Percentiles rank a stretch among this genome's conserved stretches.
These are phyloP conservation scores for Triops cancriformis DNA, from an alignment of 1,140 invertebrate genomes.

Conservation along the genomic window DNA sequence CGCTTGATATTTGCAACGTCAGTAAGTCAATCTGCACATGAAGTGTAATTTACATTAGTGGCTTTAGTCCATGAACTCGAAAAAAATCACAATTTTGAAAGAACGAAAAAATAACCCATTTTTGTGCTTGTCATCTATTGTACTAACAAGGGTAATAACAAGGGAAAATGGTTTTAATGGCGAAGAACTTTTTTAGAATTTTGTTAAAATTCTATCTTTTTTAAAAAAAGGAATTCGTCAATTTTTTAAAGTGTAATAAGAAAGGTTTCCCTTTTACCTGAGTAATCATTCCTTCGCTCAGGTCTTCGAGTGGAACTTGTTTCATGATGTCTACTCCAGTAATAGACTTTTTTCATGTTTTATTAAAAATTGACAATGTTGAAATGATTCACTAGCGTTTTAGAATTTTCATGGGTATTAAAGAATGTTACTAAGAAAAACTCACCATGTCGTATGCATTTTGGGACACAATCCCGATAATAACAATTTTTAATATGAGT, in stretches of 20 bases:
- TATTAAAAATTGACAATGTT: neutral
- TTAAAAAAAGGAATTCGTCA: too few species aligned
- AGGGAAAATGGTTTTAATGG: too few species aligned
- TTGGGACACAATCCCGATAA: neutral
- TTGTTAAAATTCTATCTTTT: too few species aligned
- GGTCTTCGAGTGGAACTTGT: neutral
- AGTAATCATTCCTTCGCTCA: neutral
- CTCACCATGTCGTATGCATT: neutral
- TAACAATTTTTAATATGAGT: neutral
- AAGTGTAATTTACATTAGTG: too few species aligned
- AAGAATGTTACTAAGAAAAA: neutral
- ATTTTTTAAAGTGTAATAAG: too few species aligned
- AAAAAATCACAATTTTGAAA: too few species aligned
- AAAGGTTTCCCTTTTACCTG: neutral
- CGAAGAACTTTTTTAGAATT: too few species aligned
- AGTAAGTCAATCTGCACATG: neutral
- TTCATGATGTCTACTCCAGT: neutral
- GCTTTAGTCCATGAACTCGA: too few species aligned
- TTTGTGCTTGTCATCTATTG: too few species aligned
- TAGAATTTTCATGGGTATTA: neutral
- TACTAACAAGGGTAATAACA: too few species aligned
- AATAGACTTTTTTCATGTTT: too few species aligned
- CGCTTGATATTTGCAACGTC: neutral
- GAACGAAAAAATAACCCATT: too few species aligned
- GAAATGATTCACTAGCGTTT: neutral